A percentile compares a stretch with the other conserved stretches of the same genome.
phyloP scores from a whole-genome alignment of 37 sponge, comb jelly and placozoan genomes.

The Bolinopsis microptera region DNA sequence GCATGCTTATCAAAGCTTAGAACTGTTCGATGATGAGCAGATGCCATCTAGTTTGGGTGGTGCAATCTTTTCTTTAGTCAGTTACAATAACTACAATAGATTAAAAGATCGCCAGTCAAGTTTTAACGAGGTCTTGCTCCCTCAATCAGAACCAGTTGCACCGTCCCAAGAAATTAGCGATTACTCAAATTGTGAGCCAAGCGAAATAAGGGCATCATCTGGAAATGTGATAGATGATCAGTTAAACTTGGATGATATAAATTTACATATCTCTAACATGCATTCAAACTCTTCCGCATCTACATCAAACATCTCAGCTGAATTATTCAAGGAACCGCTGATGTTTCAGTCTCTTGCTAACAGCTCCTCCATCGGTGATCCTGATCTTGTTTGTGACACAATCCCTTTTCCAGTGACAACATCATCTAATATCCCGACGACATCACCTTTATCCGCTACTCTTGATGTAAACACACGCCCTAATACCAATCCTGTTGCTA shows the following conservation, averaged over 20 bases:
- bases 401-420: neutral
- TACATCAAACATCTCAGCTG: neutral
- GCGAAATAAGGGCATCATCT: neutral
- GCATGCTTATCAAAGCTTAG: slow-evolving; percentile 1
- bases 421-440: neutral
- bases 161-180: neutral
- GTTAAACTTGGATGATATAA: too few species aligned
- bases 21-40: neutral
- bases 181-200: neutral
- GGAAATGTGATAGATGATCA: neutral
- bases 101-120: neutral
- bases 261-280: too few species aligned
- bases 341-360: neutral
- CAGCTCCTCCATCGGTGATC: neutral
- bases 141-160: neutral
- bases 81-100: neutral
- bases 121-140: neutral
- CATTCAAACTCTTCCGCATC: neutral
- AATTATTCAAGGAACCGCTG: neutral
- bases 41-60: neutral
- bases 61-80: neutral
- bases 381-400: neutral
- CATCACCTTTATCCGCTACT: neutral
- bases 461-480: neutral
- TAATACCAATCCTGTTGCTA: neutral